Evolutionary conservation across 1,140 invertebrate genomes (phyloP).

Genomic region (Aethina tumida): DNA sequence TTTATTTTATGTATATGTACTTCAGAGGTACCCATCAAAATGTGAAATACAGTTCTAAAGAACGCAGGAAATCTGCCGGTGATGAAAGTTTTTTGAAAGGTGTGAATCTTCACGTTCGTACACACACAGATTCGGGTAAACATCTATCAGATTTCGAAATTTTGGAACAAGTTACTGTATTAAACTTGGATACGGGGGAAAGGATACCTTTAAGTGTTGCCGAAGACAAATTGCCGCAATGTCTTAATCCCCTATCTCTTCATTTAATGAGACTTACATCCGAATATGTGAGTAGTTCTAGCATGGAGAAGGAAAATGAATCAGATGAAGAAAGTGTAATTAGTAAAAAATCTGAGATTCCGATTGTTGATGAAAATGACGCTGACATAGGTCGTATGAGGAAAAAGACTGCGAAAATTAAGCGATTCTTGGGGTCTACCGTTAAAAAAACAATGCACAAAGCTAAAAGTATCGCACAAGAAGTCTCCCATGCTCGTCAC

Average conservation of each 20-base stretch:
- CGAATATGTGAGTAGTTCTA: conserved; percentile 73
- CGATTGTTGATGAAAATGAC: conserved; percentile 40
- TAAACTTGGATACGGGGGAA: conserved; percentile 91
- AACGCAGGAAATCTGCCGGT: conserved; percentile 60
- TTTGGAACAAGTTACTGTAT: conserved; percentile 75
- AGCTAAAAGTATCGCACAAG: conserved; percentile 81
- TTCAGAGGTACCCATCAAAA: conserved; percentile 23
- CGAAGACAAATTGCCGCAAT: conserved; percentile 81
- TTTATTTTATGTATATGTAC: neutral
- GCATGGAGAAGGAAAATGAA: conserved; percentile 62
- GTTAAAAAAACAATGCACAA: conserved; percentile 84
- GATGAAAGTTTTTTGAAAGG: conserved; percentile 60
- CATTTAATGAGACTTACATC: conserved; percentile 92
- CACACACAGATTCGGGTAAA: conserved; percentile 75
- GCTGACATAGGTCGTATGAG: conserved; percentile 32
- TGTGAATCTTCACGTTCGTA: conserved; percentile 67
- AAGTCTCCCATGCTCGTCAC: conserved; percentile 71
- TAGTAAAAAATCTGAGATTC: conserved; percentile 56
- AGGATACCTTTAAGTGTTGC: conserved; percentile 78
- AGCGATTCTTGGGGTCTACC: conserved; percentile 75
- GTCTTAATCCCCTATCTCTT: conserved; percentile 84
- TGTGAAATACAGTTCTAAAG: conserved; percentile 39
- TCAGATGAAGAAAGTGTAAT: conserved; percentile 80
- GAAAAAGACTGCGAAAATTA: conserved; percentile 51
- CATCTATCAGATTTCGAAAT: conserved; percentile 82